phyloP scores from a whole-genome alignment of 37 sponge, comb jelly and placozoan genomes.

The Hormiphora californensis region DNA sequence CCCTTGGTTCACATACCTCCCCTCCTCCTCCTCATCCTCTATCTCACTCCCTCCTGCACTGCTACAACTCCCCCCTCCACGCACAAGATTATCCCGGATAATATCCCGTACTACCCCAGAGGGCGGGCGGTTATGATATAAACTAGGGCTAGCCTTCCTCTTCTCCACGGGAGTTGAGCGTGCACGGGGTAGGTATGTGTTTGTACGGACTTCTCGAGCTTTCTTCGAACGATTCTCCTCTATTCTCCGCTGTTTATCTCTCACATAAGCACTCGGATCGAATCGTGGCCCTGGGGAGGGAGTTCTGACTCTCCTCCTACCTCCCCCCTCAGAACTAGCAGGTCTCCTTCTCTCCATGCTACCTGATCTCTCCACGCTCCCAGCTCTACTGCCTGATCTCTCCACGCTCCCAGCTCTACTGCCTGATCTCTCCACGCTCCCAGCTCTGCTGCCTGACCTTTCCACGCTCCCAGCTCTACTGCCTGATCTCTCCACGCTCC shows the following conservation, averaged over 20 bases:
- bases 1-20: too few species aligned
- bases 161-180: conserved; percentile 16
- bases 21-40: conserved; percentile 16
- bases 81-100: neutral
- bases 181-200: conserved; percentile 27
- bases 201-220: neutral
- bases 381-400: too few species aligned
- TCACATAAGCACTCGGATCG: conserved; percentile 52
- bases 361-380: too few species aligned
- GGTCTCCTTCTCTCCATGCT: too few species aligned
- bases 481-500: too few species aligned
- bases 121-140: conserved; percentile 38
- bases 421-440: too few species aligned
- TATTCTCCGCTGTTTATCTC: neutral
- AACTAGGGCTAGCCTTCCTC: neutral
- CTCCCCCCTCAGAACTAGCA: neutral
- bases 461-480: too few species aligned
- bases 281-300: conserved; percentile 46
- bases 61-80: conserved; percentile 21
- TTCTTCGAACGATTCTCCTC: neutral
- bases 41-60: neutral
- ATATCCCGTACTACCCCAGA: conserved; percentile 14
- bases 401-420: too few species aligned
- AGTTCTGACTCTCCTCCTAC: conserved; percentile 10
- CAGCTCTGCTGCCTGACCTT: too few species aligned